Percentiles rank a stretch among this genome's conserved stretches.
phyloP scores from a whole-genome alignment of 2,888 invertebrate species.

The Pocota personata region DNA sequence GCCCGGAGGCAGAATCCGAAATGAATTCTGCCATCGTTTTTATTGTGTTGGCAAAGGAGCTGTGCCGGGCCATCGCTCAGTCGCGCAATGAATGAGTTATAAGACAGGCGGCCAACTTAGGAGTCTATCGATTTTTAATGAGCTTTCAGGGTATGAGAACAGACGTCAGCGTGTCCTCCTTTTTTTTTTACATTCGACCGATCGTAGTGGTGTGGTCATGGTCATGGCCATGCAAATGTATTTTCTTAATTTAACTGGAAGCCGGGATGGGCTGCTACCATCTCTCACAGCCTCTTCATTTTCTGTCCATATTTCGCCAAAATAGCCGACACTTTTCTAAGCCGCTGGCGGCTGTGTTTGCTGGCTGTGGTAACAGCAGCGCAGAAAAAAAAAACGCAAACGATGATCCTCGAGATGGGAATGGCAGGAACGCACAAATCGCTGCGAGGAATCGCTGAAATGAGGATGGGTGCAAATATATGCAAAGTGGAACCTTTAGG shows the following conservation, averaged over 20 bases:
- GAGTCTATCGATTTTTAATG: slow-evolving; percentile 76
- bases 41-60: slow-evolving; percentile 78
- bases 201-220: slow-evolving; percentile 29
- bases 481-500: slow-evolving; percentile 79
- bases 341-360: slow-evolving; percentile 62
- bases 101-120: slow-evolving; percentile 74
- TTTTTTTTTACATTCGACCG: slow-evolving; percentile 43
- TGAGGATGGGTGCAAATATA: slow-evolving; percentile 77
- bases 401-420: slow-evolving; percentile 59
- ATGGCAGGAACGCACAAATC: slow-evolving; percentile 69
- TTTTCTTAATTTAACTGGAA: slow-evolving; percentile 73
- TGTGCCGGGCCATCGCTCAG: slow-evolving; percentile 62
- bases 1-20: slow-evolving; percentile 87
- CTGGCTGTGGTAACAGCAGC: slow-evolving; percentile 19
- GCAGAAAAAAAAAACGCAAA: slow-evolving; percentile 30
- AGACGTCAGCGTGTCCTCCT: slow-evolving; percentile 59
- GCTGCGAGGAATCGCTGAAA: slow-evolving; percentile 72
- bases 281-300: slow-evolving; percentile 71
- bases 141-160: slow-evolving; percentile 71
- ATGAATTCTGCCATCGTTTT: slow-evolving; percentile 82
- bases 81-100: slow-evolving; percentile 69
- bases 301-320: slow-evolving; percentile 70
- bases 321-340: slow-evolving; percentile 74
- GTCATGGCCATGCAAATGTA: slow-evolving; percentile 66
- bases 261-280: slow-evolving; percentile 69